Conservation (phyloP, 2,113 vertebrate species). For the Siniperca chuatsi region DNA sequence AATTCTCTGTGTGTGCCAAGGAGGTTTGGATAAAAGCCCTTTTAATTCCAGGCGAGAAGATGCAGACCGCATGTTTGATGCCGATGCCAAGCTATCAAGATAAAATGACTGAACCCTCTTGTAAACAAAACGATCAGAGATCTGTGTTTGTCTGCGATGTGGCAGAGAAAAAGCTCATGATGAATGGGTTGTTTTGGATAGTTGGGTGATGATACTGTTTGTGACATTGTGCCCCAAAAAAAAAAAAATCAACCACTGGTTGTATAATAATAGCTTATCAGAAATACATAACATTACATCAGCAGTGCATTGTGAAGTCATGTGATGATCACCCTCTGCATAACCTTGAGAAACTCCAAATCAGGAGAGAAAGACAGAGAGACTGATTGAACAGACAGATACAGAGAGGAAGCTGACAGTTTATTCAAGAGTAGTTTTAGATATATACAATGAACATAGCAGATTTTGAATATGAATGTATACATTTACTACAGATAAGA, state of each 20-base stretch:
- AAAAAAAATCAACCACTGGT: not conserved
- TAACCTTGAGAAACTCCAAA: slow-evolving; percentile 44
- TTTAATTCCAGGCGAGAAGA: slow-evolving; percentile 62
- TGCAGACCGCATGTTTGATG: slow-evolving; percentile 49
- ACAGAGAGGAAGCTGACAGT: not conserved
- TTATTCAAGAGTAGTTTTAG: not conserved
- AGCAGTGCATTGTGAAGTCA: slow-evolving; percentile 42
- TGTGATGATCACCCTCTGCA: slow-evolving; percentile 36
- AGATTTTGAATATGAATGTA: not conserved
- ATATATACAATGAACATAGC: not conserved
- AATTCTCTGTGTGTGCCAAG: slow-evolving; percentile 46
- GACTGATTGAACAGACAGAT: slow-evolving; percentile 20
- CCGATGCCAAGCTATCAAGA: slow-evolving; percentile 34
- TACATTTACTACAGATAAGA: not conserved
- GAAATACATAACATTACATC: slow-evolving; percentile 52
- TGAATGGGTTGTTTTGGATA: slow-evolving; percentile 45
- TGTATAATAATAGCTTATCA: slow-evolving; percentile 39
- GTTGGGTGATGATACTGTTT: slow-evolving; percentile 29
- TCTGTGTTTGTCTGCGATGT: slow-evolving; percentile 6
- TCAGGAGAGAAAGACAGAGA: not conserved
- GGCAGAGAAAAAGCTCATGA: slow-evolving; percentile 1
- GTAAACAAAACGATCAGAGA: slow-evolving; percentile 27
- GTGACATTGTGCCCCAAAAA: not conserved
- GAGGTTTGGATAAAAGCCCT: slow-evolving; percentile 47
- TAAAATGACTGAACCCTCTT: slow-evolving; percentile 16